Percentiles rank a stretch among this genome's conserved stretches.
Conservation (phyloP, 2,113 vertebrate species). For the Hystrix brachyura region DNA sequence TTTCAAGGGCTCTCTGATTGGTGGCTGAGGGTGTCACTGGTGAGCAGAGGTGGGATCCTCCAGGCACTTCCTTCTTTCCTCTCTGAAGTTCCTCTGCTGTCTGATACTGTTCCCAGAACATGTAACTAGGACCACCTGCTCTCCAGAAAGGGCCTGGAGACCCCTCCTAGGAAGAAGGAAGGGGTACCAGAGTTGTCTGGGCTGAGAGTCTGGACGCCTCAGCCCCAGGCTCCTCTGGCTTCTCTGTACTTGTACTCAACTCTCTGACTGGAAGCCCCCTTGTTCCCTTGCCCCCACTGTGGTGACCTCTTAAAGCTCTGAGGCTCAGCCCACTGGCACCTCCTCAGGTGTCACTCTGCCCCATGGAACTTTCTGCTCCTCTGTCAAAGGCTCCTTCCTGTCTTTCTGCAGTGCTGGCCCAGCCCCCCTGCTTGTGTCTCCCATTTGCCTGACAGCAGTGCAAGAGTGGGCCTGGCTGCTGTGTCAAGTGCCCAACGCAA, state of each 20-base stretch:
- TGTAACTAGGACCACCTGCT: neutral
- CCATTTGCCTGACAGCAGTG: neutral
- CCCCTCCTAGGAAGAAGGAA: neutral
- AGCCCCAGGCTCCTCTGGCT: neutral
- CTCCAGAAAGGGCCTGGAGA: neutral
- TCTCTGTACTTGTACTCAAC: neutral
- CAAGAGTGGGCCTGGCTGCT: neutral
- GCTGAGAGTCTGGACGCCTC: neutral
- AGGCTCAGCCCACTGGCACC: neutral
- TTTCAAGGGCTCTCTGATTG: neutral
- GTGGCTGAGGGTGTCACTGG: neutral
- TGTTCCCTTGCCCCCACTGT: neutral
- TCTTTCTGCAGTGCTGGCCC: neutral
- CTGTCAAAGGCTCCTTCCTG: neutral
- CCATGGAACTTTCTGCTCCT: neutral
- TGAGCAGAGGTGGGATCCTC: neutral
- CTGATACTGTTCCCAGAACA: neutral
- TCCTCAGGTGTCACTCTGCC: neutral
- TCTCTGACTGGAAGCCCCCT: neutral
- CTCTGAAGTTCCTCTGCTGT: neutral
- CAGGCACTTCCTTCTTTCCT: neutral
- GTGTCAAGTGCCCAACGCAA: rapidly evolving
- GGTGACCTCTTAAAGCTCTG: neutral
- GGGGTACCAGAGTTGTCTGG: too few species aligned
- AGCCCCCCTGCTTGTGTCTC: neutral